Evolutionary conservation across 2,113 vertebrate species (phyloP), one percentile per base, ranked within the genome.

Genomic region (Platysteira castanea): DNA sequence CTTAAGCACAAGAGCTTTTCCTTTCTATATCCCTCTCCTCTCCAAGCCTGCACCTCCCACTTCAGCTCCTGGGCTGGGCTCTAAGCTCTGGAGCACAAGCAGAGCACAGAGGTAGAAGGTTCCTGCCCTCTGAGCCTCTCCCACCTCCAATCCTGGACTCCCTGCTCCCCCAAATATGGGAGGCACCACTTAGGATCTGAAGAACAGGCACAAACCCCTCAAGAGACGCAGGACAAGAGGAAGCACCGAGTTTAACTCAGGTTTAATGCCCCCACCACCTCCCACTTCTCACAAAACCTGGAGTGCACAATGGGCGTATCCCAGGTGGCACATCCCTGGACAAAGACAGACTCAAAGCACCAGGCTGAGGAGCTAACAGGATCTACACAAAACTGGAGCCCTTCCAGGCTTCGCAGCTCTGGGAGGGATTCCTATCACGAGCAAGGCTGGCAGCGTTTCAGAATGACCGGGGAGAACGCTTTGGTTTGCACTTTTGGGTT

Each of bases 381-480:
- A 59, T 41, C 60, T 53, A 54, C 5, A 17, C 28, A 70, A 68
- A 94, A 63, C 88, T 96, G 96, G 95, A 97, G 64, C 60, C 44
- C 15, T 94, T 94, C 93, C 93, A 97, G 88, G 68, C 68, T 89
- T 86, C 53, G 9, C 79, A 81, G 85, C 79, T 94, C 75, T 73
- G 88, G 49, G 76, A 96, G 88, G 93, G 90, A 92, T 93, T 93
- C 95, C 93, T 41, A 59, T 78, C 93, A 94, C 7, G n/a, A 95
- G 90, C 92, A 52, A 71, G 60, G 79, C 82, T 96, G 93, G 88
- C 92, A 93, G 63, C 4, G 0, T 24, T 84, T 93, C 96, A 93
- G 92, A 31, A 50, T 1, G 8, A 70, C 75, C 21, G 1, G 18
- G 70, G 54, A 94, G 59, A 92, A 77, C 0, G 10, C 79, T 84